These are phyloP conservation scores for Sebastes fasciatus DNA, from an alignment of 2,113 vertebrate species.

Conservation along the genomic window DNA sequence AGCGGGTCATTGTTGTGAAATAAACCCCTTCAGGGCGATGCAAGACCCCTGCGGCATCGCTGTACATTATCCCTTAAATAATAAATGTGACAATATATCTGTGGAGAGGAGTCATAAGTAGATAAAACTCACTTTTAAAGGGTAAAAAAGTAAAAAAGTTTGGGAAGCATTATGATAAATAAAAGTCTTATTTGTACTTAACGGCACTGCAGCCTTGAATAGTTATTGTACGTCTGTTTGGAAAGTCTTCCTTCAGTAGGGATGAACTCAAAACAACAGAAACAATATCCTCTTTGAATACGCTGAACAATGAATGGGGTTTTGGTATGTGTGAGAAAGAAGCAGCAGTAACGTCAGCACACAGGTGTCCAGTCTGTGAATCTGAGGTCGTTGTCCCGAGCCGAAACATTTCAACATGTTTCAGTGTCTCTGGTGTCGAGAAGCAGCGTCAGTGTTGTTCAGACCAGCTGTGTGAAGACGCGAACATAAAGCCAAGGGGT, in stretches of 20 bases:
- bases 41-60: too few relatives aligned
- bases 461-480: conserved; percentile 57
- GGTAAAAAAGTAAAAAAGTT: too few relatives aligned
- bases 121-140: too few relatives aligned
- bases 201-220: too few relatives aligned
- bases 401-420: conserved; percentile 7
- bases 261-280: background rate
- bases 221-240: too few relatives aligned
- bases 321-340: background rate
- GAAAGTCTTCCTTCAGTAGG: background rate
- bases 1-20: too few relatives aligned
- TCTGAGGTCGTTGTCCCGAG: background rate
- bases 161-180: too few relatives aligned
- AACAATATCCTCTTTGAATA: background rate
- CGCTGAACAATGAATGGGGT: background rate
- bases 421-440: conserved; percentile 31
- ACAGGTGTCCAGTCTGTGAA: conserved; percentile 1
- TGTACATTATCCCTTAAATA: too few relatives aligned
- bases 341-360: background rate
- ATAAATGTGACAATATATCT: too few relatives aligned
- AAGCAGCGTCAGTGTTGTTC: conserved; percentile 8
- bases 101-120: too few relatives aligned
- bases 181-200: too few relatives aligned
- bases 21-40: too few relatives aligned
- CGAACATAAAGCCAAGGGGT: conserved; percentile 32